Evolutionary conservation across 2,888 invertebrate genomes (phyloP), one percentile per base, ranked within the genome.

Genomic region (Cepaea hortensis): DNA sequence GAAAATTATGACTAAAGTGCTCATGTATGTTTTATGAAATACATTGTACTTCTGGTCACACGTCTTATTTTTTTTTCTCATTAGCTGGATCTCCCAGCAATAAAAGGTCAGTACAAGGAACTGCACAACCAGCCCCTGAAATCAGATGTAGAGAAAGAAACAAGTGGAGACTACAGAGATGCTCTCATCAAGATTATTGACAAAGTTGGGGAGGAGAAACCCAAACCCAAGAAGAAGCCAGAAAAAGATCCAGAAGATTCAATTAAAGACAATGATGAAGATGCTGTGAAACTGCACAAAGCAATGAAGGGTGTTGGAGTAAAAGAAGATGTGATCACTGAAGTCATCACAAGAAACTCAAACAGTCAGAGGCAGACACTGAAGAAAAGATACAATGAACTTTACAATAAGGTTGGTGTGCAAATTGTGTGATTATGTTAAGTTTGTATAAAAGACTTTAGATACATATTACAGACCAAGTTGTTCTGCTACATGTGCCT

Each of bases 21-120:
- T 35, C 35, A 35, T 35, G 35, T 35, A 35, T 35, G 35, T 35
- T 35, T 35, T 35, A 35, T 35, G 35, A 35, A 35, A 35, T 35
- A 35, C 35, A 35, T 0, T 35, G 35, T 35, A 35, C 35, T 35
- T 35, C 35, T 35, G 35, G 35, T 35, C 35, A 35, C 35, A 35
- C 0, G 35, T 35, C 35, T 35, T 1, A 35, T 35, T 35, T 35
- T 35, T n/a, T n/a, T 35, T 35, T 35, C 91, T 92, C 75, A n/a
- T 61, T 91, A 95, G 95, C 91, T 94, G 85, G 95, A 95, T 90
- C 91, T 95, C 20, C 91, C 91, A 55, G 93, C 94, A 85, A 94
- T 95, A 85, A 93, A 94, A 86, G 93, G 92, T 11, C 90, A 90
- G 81, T 95, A 94, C 90, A 90, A 92, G 85, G 91, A 91, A 85